Evolutionary conservation across 2,888 invertebrate species (phyloP).

Genomic region (Elegia similella): DNA sequence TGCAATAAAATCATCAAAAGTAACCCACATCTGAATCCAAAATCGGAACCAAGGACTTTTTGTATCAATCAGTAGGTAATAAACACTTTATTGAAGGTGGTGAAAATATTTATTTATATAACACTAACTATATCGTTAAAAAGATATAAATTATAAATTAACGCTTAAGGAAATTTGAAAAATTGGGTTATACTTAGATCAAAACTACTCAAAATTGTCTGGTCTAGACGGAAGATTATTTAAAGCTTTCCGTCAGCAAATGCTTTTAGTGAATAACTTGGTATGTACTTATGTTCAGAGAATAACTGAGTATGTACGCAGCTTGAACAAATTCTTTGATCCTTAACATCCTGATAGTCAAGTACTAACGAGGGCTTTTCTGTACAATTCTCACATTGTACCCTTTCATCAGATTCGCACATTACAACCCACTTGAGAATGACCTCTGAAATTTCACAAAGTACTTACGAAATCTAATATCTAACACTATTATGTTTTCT

Average conservation of each 20-base stretch:
- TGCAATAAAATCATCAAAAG: conserved; percentile 47
- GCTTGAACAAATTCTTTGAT: background rate
- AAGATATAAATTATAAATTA: no score
- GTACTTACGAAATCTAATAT: conserved; percentile 7
- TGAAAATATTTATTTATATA: no score
- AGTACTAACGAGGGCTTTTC: conserved; percentile 20
- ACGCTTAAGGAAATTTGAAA: no score
- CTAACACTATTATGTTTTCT: background rate
- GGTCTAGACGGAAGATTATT: no score
- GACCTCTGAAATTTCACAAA: background rate
- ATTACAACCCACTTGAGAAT: background rate
- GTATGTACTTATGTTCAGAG: no score
- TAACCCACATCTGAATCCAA: conserved; percentile 52
- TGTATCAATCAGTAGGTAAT: background rate
- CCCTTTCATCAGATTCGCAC: conserved; percentile 6
- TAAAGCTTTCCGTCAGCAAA: no score
- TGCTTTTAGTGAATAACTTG: no score
- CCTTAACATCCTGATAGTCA: background rate
- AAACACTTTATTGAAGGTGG: background rate
- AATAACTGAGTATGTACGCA: background rate
- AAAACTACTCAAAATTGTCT: no score
- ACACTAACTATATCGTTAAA: no score
- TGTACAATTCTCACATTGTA: conserved; percentile 3
- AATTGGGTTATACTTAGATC: no score
- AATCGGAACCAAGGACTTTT: conserved; percentile 39